Percentiles rank a stretch among this genome's conserved stretches.
Evolutionary conservation across 2,888 invertebrate species (phyloP).

Genomic region (Scrobipalpa atriplicella): DNA sequence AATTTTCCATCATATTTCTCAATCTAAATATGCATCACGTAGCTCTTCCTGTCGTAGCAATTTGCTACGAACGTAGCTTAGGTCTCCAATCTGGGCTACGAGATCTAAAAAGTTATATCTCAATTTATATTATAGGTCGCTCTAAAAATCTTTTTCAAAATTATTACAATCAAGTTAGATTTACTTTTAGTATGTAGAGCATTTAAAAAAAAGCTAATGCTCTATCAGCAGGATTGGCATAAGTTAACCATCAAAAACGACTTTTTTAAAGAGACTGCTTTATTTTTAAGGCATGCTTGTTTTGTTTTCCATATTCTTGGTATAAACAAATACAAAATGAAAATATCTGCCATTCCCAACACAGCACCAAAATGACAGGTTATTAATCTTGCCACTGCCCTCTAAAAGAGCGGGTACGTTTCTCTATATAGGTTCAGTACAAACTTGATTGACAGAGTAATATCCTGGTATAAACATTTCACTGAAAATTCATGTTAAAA

Average conservation of each 20-base stretch:
- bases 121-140: too few species aligned
- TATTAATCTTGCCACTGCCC: not conserved
- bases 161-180: too few species aligned
- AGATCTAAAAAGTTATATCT: too few species aligned
- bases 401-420: not conserved
- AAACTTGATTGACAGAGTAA: not conserved
- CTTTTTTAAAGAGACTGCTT: too few species aligned
- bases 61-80: not conserved
- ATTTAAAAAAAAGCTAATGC: too few species aligned
- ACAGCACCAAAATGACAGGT: not conserved
- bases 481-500: not conserved
- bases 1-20: not conserved
- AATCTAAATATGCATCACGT: slow-evolving; percentile 6
- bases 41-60: not conserved
- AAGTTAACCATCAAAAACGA: too few species aligned
- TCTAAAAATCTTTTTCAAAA: too few species aligned
- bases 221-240: too few species aligned
- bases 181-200: too few species aligned
- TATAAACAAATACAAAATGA: not conserved
- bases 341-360: not conserved
- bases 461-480: not conserved
- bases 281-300: too few species aligned
- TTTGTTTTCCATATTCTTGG: not conserved
- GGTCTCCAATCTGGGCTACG: not conserved
- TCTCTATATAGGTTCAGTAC: not conserved